Evolutionary conservation across 37 sponge, comb jelly and placozoan genomes (phyloP).

Genomic region (Petrosia ficiformis): DNA sequence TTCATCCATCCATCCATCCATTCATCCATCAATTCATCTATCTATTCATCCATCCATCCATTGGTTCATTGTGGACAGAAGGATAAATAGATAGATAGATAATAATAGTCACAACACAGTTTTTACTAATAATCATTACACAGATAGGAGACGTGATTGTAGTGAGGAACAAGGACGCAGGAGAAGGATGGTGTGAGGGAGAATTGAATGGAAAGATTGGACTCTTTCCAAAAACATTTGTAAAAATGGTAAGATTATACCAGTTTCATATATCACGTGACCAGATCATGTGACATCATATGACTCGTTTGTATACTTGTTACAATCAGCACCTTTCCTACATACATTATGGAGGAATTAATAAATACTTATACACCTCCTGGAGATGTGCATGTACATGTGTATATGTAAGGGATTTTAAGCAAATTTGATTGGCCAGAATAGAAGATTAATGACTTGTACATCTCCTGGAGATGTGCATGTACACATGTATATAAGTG

Average conservation of each 20-base stretch:
- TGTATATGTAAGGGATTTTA: too few species aligned
- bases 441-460: too few species aligned
- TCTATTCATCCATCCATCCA: background rate
- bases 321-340: background rate
- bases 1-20: background rate
- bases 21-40: slow-evolving; percentile 7
- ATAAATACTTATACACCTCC: too few species aligned
- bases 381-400: too few species aligned
- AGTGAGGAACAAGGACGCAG: slow-evolving; percentile 50
- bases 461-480: too few species aligned
- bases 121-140: background rate
- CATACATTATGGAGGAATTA: background rate
- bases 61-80: too few species aligned
- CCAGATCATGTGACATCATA: background rate
- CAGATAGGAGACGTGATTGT: slow-evolving; percentile 73
- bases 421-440: too few species aligned
- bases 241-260: slow-evolving; percentile 52
- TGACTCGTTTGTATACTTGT: background rate
- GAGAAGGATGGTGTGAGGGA: slow-evolving; percentile 85
- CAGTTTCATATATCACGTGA: background rate
- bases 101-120: slow-evolving; percentile 1
- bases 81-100: too few species aligned
- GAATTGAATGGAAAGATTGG: slow-evolving; percentile 65
- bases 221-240: slow-evolving; percentile 68
- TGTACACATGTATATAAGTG: too few species aligned